phyloP scores from a whole-genome alignment of 2,113 vertebrate species.

The Callospermophilus lateralis region DNA sequence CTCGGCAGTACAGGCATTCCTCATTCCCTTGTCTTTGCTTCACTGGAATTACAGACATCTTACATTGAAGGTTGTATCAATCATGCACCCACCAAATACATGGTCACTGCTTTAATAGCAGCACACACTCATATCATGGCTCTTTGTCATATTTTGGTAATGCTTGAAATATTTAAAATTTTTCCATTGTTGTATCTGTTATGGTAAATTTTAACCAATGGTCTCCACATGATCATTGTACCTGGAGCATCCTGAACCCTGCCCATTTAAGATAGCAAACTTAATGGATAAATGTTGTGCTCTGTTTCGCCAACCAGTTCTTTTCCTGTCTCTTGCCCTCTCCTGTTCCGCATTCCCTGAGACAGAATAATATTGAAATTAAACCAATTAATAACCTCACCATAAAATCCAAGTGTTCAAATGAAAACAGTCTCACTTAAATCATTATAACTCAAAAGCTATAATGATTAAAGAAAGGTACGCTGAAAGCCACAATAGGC shows the following conservation, averaged over 20 bases:
- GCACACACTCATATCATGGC: not conserved
- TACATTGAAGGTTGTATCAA: not conserved
- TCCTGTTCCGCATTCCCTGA: not conserved
- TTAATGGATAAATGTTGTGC: not conserved
- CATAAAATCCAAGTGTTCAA: not conserved
- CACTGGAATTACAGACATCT: not conserved
- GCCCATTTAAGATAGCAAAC: not conserved
- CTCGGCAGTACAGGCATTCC: not conserved
- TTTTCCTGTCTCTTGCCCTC: not conserved
- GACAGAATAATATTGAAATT: not conserved
- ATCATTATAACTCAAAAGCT: not conserved
- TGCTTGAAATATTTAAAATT: not conserved
- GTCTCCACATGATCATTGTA: not conserved
- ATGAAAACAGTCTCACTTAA: not conserved
- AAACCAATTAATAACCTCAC: not conserved
- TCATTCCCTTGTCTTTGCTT: not conserved
- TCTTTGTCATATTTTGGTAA: not conserved
- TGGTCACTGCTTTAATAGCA: not conserved
- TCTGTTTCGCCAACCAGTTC: fast-evolving
- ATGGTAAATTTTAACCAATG: not conserved
- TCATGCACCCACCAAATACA: no score
- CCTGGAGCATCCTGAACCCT: not conserved
- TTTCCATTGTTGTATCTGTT: not conserved
- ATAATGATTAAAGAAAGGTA: not conserved
- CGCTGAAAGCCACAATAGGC: not conserved